These are phyloP conservation scores for Schizopygopsis pylzovi DNA, from an alignment of 2,797 vertebrate genomes.

Conservation along the genomic window DNA sequence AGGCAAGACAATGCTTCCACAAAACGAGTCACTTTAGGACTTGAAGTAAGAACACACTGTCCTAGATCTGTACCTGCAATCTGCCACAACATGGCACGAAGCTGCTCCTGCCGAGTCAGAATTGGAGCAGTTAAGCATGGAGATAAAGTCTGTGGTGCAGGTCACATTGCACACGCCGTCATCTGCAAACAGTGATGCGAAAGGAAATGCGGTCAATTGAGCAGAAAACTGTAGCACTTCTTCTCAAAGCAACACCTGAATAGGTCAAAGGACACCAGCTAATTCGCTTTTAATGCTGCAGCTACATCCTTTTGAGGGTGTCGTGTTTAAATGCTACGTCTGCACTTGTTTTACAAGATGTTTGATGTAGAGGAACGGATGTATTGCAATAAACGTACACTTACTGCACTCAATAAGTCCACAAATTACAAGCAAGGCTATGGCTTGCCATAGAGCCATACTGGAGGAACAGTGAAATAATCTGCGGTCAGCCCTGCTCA, in stretches of 20 bases:
- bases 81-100: constrained; percentile 58
- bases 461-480: background rate
- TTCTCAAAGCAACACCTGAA: constrained; percentile 2
- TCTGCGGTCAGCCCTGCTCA: constrained; percentile 25
- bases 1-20: background rate
- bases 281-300: background rate
- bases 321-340: background rate
- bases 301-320: background rate
- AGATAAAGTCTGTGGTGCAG: constrained; percentile 72
- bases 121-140: constrained; percentile 73
- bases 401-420: constrained; percentile 53
- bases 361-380: background rate
- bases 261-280: background rate
- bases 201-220: background rate
- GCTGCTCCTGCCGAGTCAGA: constrained; percentile 31
- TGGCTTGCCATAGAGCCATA: constrained; percentile 43
- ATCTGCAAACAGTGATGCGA: constrained; percentile 57
- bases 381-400: constrained; percentile 29
- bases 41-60: background rate
- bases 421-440: constrained; percentile 46
- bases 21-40: constrained; percentile 4
- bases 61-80: constrained; percentile 70
- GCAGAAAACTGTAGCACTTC: background rate
- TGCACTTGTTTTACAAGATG: background rate
- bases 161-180: constrained; percentile 64